Base-by-base conservation (phyloP, 2,113 vertebrate species). In the Tragulus kanchil region DNA sequence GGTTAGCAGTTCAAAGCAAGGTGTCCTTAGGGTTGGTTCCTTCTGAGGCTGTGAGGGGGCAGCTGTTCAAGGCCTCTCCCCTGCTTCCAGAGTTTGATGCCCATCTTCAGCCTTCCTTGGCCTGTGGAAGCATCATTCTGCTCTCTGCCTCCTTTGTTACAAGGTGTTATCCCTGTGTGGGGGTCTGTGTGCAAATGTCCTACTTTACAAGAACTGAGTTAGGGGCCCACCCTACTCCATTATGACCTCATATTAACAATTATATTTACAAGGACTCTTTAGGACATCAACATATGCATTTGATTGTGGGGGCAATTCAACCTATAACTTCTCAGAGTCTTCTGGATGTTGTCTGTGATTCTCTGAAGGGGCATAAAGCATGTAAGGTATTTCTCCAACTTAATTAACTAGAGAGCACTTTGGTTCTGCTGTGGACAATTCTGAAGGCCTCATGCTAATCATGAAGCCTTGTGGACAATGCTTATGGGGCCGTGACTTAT, bases 401-500 rank as follows among this genome's bases (percentile, higher is more conserved):
- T 90, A 42, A 3, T n/a, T 69, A 78, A 79, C 11, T 61, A 17
- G n/a, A 83, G 26, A 58, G 73, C 23, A 87, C 4, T 69, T 88
- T 86, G 79, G 61, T 65, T 85, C 36, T 71, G 52, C 54, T 56
- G 69, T 64, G 88, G 67, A 90, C 75, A 21, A 56, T 90, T 48
- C 58, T 8, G 23, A 84, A 19, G 17, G 65, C 36, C 61, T 93
- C n/a, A 15, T 31, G 90, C 7, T 65, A 78, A 89, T 71, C 6
- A 71, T n/a, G 23, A 5, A 5, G 42, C 14, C 5, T 52, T 64
- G 15, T 86, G 52, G 50, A 54, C 10, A 31, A 62, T 48, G 21
- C 45, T 73, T 67, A 91, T 59, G 75, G 50, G 69, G n/a, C 11
- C 5, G 17, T 17, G n/a, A 69, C 21, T 89, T 75, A 26, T 5